Evolutionary conservation across 1,140 invertebrate species (phyloP).

Genomic region (Rhopalosiphum padi): DNA sequence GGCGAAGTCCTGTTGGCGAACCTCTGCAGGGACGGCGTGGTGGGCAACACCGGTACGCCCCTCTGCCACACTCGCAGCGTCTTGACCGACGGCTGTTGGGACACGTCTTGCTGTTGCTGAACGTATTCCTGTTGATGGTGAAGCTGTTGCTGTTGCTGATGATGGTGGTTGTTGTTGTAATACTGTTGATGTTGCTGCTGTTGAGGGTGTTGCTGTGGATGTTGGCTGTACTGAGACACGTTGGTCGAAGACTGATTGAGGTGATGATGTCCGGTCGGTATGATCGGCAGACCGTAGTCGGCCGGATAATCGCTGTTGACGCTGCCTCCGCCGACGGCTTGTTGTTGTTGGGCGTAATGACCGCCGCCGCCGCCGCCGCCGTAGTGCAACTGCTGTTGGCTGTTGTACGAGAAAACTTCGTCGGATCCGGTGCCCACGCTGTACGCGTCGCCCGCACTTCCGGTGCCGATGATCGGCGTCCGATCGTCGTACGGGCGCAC

Average conservation of each 20-base stretch:
- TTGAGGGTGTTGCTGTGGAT: neutral
- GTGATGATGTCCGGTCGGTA: constrained; percentile 52
- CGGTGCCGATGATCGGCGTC: constrained; percentile 56
- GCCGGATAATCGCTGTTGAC: constrained; percentile 62
- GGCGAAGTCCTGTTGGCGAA: constrained; percentile 40
- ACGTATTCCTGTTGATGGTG: neutral
- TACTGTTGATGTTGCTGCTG: neutral
- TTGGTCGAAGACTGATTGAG: constrained; percentile 15
- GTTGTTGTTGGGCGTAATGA: constrained; percentile 4
- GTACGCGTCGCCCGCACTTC: constrained; percentile 35
- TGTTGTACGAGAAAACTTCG: constrained; percentile 58
- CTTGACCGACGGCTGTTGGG: constrained; percentile 58
- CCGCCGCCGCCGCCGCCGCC: neutral
- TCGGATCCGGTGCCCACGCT: constrained; percentile 58
- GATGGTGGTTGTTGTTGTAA: neutral
- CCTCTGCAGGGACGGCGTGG: constrained; percentile 55
- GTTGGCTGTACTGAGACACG: neutral
- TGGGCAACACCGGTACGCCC: constrained; percentile 60
- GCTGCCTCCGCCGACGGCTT: neutral
- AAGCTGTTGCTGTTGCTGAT: neutral
- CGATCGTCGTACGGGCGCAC: constrained; percentile 55
- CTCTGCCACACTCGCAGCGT: constrained; percentile 60
- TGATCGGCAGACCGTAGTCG: constrained; percentile 63
- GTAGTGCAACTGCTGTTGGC: constrained; percentile 40
- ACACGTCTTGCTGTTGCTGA: neutral